These are phyloP conservation scores for Agrypnus murinus DNA, from an alignment of 2,888 invertebrate species.

Conservation along the genomic window DNA sequence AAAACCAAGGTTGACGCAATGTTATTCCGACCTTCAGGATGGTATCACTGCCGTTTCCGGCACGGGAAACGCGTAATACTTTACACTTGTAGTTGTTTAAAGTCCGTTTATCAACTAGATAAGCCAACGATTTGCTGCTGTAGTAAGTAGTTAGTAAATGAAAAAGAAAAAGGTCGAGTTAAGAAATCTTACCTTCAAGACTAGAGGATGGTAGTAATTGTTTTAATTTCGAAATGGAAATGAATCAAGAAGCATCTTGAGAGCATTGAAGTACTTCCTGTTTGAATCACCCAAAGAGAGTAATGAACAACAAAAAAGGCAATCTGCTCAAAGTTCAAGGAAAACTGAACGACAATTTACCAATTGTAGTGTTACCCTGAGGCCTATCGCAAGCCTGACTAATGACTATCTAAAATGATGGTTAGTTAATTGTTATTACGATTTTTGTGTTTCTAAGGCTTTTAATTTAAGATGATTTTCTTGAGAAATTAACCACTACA, in stretches of 20 bases:
- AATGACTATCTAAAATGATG: background rate
- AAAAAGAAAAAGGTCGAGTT: too few species aligned
- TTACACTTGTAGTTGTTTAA: constrained; percentile 42
- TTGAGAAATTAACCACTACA: too few species aligned
- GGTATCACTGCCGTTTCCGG: constrained; percentile 52
- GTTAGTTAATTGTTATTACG: background rate
- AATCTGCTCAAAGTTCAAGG: background rate
- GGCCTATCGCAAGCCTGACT: constrained; percentile 7
- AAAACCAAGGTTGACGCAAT: constrained; percentile 45
- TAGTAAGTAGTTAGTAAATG: too few species aligned
- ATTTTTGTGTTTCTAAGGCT: too few species aligned
- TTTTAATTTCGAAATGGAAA: too few species aligned
- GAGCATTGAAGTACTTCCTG: too few species aligned
- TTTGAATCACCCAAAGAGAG: too few species aligned
- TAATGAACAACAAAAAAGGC: background rate
- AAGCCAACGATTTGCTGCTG: constrained; percentile 27
- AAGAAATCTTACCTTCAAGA: constrained; percentile 9
- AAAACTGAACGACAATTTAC: background rate
- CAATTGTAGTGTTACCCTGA: background rate
- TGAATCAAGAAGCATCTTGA: too few species aligned
- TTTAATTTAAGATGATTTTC: too few species aligned
- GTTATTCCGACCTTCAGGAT: constrained; percentile 48
- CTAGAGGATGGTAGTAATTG: too few species aligned
- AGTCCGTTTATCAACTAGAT: constrained; percentile 33
- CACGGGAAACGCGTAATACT: constrained; percentile 50